Conservation (phyloP, 23 tunicate species). For the Ascidia mentula region DNA sequence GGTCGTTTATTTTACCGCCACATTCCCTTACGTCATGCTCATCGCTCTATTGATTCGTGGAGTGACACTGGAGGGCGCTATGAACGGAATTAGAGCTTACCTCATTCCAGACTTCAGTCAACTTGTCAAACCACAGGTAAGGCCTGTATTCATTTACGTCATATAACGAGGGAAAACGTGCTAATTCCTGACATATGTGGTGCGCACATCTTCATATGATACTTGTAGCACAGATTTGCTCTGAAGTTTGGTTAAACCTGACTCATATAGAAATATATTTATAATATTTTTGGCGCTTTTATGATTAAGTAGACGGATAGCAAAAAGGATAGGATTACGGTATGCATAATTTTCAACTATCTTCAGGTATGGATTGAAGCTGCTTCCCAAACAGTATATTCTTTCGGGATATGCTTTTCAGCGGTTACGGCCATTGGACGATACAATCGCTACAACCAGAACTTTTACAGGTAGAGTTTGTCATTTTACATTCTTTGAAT, state of each 20-base stretch:
- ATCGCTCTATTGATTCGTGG: slow-evolving; percentile 1
- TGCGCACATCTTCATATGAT: too few relatives aligned
- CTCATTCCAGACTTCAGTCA: background rate
- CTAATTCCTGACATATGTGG: too few relatives aligned
- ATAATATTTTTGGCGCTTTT: too few relatives aligned
- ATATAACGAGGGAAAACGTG: too few relatives aligned
- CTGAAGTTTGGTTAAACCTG: too few relatives aligned
- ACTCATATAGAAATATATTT: too few relatives aligned
- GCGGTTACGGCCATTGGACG: background rate
- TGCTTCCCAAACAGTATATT: background rate
- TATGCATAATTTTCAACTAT: background rate
- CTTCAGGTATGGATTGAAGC: slow-evolving; percentile 8
- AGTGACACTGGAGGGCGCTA: slow-evolving; percentile 14
- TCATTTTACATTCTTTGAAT: too few relatives aligned
- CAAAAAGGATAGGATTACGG: too few relatives aligned
- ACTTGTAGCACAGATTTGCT: too few relatives aligned
- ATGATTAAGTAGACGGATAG: too few relatives aligned
- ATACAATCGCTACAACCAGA: slow-evolving; percentile 10
- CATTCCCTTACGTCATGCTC: slow-evolving; percentile 5
- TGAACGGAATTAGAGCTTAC: background rate
- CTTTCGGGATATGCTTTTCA: slow-evolving; percentile 6
- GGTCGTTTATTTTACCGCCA: slow-evolving; percentile 14
- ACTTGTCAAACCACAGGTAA: slow-evolving; percentile 5
- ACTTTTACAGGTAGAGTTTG: slow-evolving; percentile 12
- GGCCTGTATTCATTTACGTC: background rate